phyloP scores from a whole-genome alignment of 2,797 vertebrate genomes.

The Taenioides sp. region DNA sequence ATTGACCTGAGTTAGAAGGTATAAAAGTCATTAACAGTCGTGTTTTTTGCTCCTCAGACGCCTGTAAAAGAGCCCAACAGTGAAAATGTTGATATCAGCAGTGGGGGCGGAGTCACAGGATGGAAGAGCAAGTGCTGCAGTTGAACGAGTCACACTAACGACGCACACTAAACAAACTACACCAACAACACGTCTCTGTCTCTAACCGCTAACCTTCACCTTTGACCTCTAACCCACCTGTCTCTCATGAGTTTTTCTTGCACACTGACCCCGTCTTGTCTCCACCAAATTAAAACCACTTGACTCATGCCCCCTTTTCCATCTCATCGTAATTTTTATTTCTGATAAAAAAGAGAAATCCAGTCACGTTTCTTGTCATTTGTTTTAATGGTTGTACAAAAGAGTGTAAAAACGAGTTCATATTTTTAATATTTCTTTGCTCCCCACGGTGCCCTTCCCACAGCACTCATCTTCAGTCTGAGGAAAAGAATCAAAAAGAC shows the following conservation, averaged over 20 bases:
- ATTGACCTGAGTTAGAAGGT: too few species aligned
- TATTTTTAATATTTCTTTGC: slow-evolving; percentile 79
- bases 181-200: slow-evolving; percentile 51
- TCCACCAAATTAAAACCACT: slow-evolving; percentile 71
- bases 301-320: slow-evolving; percentile 59
- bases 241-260: slow-evolving; percentile 73
- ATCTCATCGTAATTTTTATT: slow-evolving; percentile 87
- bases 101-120: slow-evolving; percentile 91
- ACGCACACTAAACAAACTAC: slow-evolving; percentile 12
- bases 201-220: slow-evolving; percentile 68
- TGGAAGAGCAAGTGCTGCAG: slow-evolving; percentile 99
- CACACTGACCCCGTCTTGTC: slow-evolving; percentile 74
- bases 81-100: slow-evolving; percentile 99
- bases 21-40: background rate
- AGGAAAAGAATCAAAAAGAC: slow-evolving; percentile 67
- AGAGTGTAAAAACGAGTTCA: slow-evolving; percentile 76
- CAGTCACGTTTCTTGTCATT: slow-evolving; percentile 86
- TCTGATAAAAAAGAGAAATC: slow-evolving; percentile 81
- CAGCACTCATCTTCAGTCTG: slow-evolving; percentile 59
- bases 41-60: slow-evolving; percentile 74
- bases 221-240: slow-evolving; percentile 65
- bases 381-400: slow-evolving; percentile 76
- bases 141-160: slow-evolving; percentile 76
- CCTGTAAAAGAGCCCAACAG: slow-evolving; percentile 99
- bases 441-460: slow-evolving; percentile 12